Conservation (phyloP, 2,888 invertebrate genomes). For the Amiota minor region DNA sequence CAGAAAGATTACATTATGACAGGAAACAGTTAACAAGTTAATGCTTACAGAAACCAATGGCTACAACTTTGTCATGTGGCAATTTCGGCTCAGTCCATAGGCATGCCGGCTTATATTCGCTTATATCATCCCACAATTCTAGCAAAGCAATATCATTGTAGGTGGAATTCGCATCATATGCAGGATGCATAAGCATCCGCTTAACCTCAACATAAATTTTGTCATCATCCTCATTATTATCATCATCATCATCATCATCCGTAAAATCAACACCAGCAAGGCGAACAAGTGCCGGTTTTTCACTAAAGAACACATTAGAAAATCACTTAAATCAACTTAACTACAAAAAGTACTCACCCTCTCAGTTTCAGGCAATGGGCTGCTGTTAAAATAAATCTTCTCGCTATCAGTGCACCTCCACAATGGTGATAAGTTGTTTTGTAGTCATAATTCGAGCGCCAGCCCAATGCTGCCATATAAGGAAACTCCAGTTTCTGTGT, state of each 20-base stretch:
- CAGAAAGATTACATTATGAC: not conserved
- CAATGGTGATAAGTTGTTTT: slow-evolving; percentile 43
- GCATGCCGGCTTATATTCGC: slow-evolving; percentile 6
- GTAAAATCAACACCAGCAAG: slow-evolving; percentile 47
- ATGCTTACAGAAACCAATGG: slow-evolving; percentile 47
- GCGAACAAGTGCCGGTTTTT: slow-evolving; percentile 40
- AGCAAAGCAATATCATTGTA: slow-evolving; percentile 52
- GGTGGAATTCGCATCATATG: slow-evolving; percentile 37
- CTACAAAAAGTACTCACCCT: slow-evolving; percentile 40
- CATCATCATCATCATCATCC: slow-evolving; percentile 25
- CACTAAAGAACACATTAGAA: slow-evolving; percentile 31
- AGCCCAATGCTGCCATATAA: slow-evolving; percentile 53
- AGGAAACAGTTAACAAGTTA: not conserved
- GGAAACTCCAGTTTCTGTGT: slow-evolving; percentile 45
- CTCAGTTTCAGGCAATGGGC: slow-evolving; percentile 51
- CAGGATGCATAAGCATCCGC: slow-evolving; percentile 43
- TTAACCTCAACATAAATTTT: slow-evolving; percentile 35
- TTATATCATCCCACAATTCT: slow-evolving; percentile 40
- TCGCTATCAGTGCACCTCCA: slow-evolving; percentile 48
- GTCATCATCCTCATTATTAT: slow-evolving; percentile 28
- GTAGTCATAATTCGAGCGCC: slow-evolving; percentile 40
- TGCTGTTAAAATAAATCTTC: slow-evolving; percentile 50
- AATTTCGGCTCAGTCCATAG: slow-evolving; percentile 36
- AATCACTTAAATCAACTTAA: not conserved
- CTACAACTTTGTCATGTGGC: slow-evolving; percentile 41